Percentiles rank a stretch among this genome's conserved stretches.
phyloP scores from a whole-genome alignment of 1,140 invertebrate species.

The Cheumatopsyche charites region DNA sequence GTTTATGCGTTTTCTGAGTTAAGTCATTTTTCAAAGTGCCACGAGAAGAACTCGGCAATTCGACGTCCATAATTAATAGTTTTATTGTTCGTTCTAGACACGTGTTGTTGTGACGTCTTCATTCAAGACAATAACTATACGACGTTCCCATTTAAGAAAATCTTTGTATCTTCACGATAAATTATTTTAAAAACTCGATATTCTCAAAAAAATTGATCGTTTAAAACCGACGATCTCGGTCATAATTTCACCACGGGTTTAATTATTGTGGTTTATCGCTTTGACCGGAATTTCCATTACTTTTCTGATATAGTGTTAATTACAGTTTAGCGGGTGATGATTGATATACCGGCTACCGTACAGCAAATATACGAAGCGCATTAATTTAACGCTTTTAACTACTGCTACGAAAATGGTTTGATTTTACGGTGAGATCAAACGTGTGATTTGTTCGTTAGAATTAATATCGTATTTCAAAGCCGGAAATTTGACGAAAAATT shows the following conservation, averaged over 20 bases:
- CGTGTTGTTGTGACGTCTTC: constrained; percentile 19
- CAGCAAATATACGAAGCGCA: background rate
- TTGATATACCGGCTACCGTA: constrained; percentile 12
- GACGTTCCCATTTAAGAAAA: background rate
- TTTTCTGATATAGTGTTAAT: constrained; percentile 12
- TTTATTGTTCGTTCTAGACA: constrained; percentile 25
- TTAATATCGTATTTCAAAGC: constrained; percentile 7
- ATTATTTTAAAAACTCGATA: background rate
- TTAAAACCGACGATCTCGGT: too few relatives aligned
- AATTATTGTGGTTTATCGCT: background rate
- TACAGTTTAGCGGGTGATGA: constrained; percentile 7
- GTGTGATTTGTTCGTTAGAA: constrained; percentile 15
- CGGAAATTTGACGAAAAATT: constrained; percentile 16
- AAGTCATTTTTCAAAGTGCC: constrained; percentile 13
- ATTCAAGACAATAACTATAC: constrained; percentile 24
- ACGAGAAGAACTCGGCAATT: constrained; percentile 16
- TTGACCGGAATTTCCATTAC: background rate
- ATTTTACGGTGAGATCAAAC: constrained; percentile 16
- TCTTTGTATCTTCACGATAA: background rate
- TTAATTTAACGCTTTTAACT: constrained; percentile 8
- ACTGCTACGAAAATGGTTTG: background rate
- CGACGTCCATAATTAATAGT: constrained; percentile 30
- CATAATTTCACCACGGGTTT: too few relatives aligned
- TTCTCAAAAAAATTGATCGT: too few relatives aligned
- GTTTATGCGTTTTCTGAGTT: background rate